Conservation (phyloP, 2,113 vertebrate genomes). For the Eubucco bourcierii region DNA sequence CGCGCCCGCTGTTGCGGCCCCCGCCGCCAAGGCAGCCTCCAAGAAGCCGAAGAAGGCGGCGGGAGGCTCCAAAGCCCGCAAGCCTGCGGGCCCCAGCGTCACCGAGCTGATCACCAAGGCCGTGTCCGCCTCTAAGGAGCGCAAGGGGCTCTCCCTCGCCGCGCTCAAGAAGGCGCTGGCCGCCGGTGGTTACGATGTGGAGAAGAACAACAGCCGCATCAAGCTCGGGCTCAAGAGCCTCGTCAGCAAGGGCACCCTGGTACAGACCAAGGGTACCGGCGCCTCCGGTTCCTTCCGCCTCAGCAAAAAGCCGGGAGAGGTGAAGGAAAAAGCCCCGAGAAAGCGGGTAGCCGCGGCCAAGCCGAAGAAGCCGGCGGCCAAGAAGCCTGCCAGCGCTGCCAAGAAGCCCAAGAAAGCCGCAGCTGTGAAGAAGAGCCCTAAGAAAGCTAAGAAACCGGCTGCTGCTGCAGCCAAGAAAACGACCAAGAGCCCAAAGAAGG, state of each 20-base stretch:
- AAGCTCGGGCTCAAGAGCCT: constrained; percentile 73
- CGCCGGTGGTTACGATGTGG: constrained; percentile 82
- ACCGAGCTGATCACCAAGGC: constrained; percentile 81
- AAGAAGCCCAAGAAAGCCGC: too few relatives aligned
- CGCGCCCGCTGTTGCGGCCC: constrained; percentile 58
- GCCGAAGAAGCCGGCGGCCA: not conserved
- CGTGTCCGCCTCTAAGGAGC: constrained; percentile 75
- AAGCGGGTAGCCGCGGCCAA: constrained; percentile 23
- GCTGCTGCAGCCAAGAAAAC: not conserved
- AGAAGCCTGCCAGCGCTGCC: too few relatives aligned
- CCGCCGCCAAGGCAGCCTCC: constrained; percentile 58
- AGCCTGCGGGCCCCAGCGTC: constrained; percentile 71
- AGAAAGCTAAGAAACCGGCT: too few relatives aligned
- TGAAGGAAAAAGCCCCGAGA: constrained; percentile 26
- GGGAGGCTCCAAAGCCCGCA: constrained; percentile 52
- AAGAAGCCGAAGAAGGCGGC: constrained; percentile 75
- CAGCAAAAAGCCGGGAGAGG: constrained; percentile 60
- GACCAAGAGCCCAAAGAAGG: constrained; percentile 66
- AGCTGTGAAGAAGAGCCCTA: too few relatives aligned
- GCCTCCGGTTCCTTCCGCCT: constrained; percentile 75
- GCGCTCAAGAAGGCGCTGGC: constrained; percentile 81
- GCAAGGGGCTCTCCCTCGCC: constrained; percentile 74
- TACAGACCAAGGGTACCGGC: constrained; percentile 78
- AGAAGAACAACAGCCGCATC: constrained; percentile 79
- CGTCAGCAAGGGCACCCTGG: constrained; percentile 71